Conservation (phyloP, 2,113 vertebrate genomes). For the Rhadina sibilatrix region DNA sequence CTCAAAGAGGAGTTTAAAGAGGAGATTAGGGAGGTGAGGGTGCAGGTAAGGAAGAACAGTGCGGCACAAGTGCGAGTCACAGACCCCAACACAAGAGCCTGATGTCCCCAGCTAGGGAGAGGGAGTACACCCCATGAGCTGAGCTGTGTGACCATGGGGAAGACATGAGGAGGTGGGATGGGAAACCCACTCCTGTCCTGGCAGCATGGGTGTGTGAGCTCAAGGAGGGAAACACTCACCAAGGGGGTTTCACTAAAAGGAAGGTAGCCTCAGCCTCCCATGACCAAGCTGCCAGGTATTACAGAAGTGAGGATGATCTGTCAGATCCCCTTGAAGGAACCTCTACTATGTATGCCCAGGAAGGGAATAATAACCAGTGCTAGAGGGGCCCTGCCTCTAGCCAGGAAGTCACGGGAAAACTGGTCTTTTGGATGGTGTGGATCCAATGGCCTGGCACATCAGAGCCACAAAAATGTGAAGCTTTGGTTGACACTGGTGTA, state of each 20-base stretch:
- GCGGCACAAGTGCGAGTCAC: rapidly evolving
- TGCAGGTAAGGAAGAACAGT: neutral
- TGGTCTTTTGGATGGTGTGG: rapidly evolving
- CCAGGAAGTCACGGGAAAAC: neutral
- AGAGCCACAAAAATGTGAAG: neutral
- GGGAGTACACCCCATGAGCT: rapidly evolving
- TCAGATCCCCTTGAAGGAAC: neutral
- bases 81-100: neutral
- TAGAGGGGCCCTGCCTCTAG: neutral
- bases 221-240: neutral
- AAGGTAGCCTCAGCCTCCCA: neutral
- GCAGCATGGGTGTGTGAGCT: rapidly evolving
- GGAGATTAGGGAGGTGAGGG: too few species aligned
- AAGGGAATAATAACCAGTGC: neutral
- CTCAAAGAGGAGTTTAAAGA: neutral
- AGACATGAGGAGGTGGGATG: neutral
- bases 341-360: neutral
- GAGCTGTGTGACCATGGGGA: neutral
- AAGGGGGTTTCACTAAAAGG: rapidly evolving
- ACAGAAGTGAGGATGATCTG: neutral
- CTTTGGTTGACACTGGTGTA: rapidly evolving
- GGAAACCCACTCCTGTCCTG: neutral
- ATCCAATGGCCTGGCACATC: neutral
- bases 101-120: neutral
- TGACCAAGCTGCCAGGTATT: rapidly evolving